Evolutionary conservation across 37 sponge, comb jelly and placozoan species (phyloP).

Genomic region (Geodia barretti): DNA sequence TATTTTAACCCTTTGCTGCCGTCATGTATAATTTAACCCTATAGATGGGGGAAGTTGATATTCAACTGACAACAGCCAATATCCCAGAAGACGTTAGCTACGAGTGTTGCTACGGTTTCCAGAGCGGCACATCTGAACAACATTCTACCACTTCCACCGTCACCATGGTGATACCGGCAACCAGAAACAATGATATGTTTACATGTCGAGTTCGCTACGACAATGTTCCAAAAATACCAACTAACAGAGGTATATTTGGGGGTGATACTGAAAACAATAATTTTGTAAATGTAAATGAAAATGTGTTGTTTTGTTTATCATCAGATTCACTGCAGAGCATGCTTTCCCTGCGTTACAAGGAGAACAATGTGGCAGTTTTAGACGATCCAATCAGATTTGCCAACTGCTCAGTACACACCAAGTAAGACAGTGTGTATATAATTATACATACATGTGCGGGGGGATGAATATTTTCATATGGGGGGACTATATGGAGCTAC

Average conservation of each 20-base stretch:
- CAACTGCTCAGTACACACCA: conserved; percentile 43
- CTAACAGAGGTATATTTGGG: too few species aligned
- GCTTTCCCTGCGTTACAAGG: conserved; percentile 1
- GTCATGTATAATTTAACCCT: too few species aligned
- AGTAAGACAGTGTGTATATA: conserved; percentile 7
- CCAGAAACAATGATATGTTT: neutral
- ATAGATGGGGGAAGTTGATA: neutral
- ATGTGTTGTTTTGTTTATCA: neutral
- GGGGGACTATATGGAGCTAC: too few species aligned
- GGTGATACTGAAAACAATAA: too few species aligned
- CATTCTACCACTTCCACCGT: neutral
- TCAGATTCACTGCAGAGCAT: conserved; percentile 8
- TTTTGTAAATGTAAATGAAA: neutral
- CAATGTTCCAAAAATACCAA: too few species aligned
- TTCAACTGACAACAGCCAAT: conserved; percentile 1
- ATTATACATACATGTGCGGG: too few species aligned
- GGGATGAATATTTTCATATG: too few species aligned
- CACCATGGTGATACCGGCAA: neutral
- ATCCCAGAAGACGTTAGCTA: conserved; percentile 10
- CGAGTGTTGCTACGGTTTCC: conserved; percentile 16
- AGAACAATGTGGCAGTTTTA: neutral
- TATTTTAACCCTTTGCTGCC: too few species aligned
- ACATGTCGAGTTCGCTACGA: conserved; percentile 14
- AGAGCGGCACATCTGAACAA: neutral
- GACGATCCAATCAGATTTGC: conserved; percentile 28